Conservation (phyloP, 2,113 vertebrate genomes). For the Polyodon spathula region DNA sequence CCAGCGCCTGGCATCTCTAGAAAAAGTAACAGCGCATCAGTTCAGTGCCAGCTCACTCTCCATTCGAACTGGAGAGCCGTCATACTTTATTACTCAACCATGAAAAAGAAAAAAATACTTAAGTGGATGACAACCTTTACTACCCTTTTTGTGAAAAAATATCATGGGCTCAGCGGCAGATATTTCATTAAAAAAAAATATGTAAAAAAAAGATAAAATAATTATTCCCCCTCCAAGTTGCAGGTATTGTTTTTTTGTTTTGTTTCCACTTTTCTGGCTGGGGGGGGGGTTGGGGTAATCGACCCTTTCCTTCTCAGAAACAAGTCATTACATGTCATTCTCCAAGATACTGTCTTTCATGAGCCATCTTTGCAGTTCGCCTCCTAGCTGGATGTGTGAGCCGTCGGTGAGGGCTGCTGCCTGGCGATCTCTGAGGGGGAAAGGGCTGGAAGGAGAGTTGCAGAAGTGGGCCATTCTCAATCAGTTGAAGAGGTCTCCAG, state of each 20-base stretch:
- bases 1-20: too few species aligned
- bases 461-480: too few species aligned
- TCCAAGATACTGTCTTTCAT: too few species aligned
- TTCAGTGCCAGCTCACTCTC: too few species aligned
- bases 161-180: not conserved
- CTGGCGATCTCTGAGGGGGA: not conserved
- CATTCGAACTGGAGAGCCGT: too few species aligned
- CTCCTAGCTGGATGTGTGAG: not conserved
- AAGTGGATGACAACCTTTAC: not conserved
- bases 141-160: not conserved
- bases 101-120: too few species aligned
- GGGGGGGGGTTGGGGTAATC: not conserved
- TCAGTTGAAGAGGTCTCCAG: slow-evolving; percentile 96
- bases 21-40: too few species aligned
- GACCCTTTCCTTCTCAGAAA: too few species aligned
- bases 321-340: not conserved
- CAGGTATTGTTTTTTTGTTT: not conserved
- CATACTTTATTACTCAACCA: too few species aligned
- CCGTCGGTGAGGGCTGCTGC: not conserved
- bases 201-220: slow-evolving; percentile 13
- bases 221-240: too few species aligned
- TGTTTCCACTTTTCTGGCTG: slow-evolving; percentile 3
- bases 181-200: not conserved
- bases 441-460: too few species aligned
- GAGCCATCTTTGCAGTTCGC: not conserved